These are phyloP conservation scores for Thunnus thynnus DNA, from an alignment of 2,113 vertebrate genomes.

Conservation along the genomic window DNA sequence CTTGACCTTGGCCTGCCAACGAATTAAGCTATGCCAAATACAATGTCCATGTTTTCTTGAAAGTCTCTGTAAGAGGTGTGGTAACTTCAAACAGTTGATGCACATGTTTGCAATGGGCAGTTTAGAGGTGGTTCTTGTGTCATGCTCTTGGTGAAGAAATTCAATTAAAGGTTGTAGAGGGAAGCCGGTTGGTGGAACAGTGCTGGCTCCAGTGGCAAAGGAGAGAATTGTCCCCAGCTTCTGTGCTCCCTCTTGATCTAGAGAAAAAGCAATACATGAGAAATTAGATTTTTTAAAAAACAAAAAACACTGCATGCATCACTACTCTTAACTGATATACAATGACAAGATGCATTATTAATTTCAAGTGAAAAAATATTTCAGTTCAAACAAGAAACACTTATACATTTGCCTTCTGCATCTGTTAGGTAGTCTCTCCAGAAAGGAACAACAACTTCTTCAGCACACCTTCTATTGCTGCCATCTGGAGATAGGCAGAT, in stretches of 20 bases:
- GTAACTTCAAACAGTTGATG: constrained; percentile 8
- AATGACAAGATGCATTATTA: no score
- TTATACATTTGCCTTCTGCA: not conserved
- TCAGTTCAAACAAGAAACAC: no score
- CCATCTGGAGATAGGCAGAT: not conserved
- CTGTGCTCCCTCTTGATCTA: not conserved
- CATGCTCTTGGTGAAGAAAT: not conserved
- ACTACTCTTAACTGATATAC: no score
- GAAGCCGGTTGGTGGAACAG: constrained; percentile 19
- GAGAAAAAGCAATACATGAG: not conserved
- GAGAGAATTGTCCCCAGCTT: not conserved
- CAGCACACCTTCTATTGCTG: not conserved
- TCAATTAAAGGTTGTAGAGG: constrained; percentile 8
- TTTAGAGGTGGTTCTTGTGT: not conserved
- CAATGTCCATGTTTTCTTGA: not conserved
- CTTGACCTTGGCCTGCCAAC: no score
- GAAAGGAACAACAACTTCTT: constrained; percentile 8
- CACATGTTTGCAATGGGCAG: constrained; percentile 5
- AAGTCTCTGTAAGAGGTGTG: not conserved
- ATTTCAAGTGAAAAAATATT: no score
- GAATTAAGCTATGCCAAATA: no score
- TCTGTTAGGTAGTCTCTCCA: constrained; percentile 7
- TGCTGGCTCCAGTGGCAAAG: constrained; percentile 12
- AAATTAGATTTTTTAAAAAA: not conserved
- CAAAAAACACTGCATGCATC: no score